Conservation (phyloP, 2,888 invertebrate genomes). For the Leptinotarsa peninsularis region DNA sequence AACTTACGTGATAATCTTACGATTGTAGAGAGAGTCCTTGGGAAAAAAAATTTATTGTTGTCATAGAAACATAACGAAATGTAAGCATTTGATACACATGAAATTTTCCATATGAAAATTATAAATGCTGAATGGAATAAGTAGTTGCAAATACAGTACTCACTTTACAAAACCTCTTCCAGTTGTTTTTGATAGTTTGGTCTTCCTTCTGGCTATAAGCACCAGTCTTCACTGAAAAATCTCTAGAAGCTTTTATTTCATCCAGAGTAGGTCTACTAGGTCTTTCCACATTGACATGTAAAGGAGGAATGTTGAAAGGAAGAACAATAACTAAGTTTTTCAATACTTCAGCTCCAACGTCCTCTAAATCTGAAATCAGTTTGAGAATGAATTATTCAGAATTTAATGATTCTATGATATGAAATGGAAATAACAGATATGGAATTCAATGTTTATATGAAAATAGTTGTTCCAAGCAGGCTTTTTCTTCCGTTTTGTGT, state of each 20-base stretch:
- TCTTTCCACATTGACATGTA: constrained; percentile 23
- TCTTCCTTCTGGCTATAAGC: constrained; percentile 45
- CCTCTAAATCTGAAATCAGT: neutral
- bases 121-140: neutral
- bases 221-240: constrained; percentile 32
- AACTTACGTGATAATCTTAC: no score
- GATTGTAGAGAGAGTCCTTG: no score
- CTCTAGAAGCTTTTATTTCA: constrained; percentile 1
- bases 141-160: constrained; percentile 6
- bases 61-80: no score
- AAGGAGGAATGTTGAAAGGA: constrained; percentile 29
- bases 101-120: no score
- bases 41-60: no score
- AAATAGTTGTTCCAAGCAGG: no score
- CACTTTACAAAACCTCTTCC: constrained; percentile 45
- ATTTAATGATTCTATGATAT: no score
- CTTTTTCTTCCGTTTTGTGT: no score
- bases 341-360: constrained; percentile 4
- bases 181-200: constrained; percentile 42
- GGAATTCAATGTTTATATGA: no score
- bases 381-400: neutral
- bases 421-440: no score
- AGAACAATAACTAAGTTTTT: constrained; percentile 18
- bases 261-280: constrained; percentile 24
- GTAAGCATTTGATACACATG: no score